Evolutionary conservation across 2,113 vertebrate genomes (phyloP).

Genomic region (Leucopsar rothschildi): DNA sequence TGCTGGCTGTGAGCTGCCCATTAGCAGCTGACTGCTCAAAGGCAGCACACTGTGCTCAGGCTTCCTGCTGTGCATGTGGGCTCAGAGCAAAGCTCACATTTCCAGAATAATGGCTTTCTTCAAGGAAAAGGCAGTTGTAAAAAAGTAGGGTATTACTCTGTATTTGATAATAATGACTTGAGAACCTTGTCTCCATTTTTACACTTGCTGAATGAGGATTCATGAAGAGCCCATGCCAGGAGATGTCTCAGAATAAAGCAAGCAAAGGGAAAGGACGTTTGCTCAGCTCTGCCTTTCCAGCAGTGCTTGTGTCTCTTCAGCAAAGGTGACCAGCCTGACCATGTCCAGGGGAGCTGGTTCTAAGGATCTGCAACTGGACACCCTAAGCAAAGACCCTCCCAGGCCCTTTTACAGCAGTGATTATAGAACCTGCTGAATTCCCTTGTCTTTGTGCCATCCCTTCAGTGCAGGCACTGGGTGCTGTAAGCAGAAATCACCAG

Average conservation of each 20-base stretch:
- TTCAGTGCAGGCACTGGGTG: neutral
- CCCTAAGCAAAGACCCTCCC: neutral
- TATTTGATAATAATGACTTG: fast-evolving
- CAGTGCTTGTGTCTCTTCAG: neutral
- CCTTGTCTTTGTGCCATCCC: neutral
- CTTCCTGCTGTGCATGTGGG: neutral
- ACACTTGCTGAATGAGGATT: neutral
- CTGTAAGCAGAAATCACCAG: neutral
- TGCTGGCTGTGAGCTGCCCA: neutral
- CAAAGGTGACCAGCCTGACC: neutral
- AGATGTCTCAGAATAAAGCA: neutral
- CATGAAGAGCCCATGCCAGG: neutral
- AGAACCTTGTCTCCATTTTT: neutral
- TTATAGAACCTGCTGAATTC: neutral
- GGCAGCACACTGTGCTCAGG: neutral
- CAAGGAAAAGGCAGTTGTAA: neutral
- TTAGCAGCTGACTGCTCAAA: neutral
- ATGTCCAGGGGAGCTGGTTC: neutral
- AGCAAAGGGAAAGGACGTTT: neutral
- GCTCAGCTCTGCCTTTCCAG: neutral
- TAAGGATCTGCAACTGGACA: neutral
- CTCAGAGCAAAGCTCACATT: neutral
- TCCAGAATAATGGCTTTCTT: neutral
- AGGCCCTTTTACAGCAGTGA: no score
- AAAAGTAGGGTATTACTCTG: neutral